Percentiles rank a stretch among this genome's conserved stretches.
Evolutionary conservation across 1,140 invertebrate species (phyloP).

Genomic region (Drosophila rufa): DNA sequence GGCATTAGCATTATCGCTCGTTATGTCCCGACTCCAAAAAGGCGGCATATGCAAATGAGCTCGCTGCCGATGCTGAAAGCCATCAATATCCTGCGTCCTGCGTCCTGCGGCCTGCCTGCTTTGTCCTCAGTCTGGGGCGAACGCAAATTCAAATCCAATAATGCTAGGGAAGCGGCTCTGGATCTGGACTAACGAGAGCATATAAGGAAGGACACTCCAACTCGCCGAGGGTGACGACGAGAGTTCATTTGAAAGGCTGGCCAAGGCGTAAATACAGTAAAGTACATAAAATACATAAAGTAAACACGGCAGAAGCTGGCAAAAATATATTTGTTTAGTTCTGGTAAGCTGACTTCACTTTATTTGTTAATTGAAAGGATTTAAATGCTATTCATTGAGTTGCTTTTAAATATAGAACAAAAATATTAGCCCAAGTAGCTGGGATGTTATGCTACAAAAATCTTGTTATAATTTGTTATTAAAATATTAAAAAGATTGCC

Average conservation of each 20-base stretch:
- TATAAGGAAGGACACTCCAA: constrained; percentile 27
- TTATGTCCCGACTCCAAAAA: constrained; percentile 70
- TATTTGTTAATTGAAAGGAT: too few species aligned
- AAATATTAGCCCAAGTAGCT: too few species aligned
- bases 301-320: not conserved
- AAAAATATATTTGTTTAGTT: too few species aligned
- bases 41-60: constrained; percentile 79
- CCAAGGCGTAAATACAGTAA: not conserved
- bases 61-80: constrained; percentile 36
- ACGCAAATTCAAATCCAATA: constrained; percentile 76
- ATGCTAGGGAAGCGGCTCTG: constrained; percentile 46
- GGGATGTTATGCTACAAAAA: too few species aligned
- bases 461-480: too few species aligned
- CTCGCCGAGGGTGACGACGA: constrained; percentile 2
- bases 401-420: too few species aligned
- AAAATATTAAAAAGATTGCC: not conserved
- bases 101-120: not conserved
- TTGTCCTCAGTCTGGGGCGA: constrained; percentile 23
- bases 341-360: too few species aligned
- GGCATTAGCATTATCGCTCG: constrained; percentile 84
- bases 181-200: constrained; percentile 50
- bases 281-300: not conserved
- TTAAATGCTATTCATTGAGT: too few species aligned
- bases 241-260: constrained; percentile 1
- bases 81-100: constrained; percentile 66